Conservation (phyloP, 2,888 invertebrate species). For the Rhorus exstirpatorius region DNA sequence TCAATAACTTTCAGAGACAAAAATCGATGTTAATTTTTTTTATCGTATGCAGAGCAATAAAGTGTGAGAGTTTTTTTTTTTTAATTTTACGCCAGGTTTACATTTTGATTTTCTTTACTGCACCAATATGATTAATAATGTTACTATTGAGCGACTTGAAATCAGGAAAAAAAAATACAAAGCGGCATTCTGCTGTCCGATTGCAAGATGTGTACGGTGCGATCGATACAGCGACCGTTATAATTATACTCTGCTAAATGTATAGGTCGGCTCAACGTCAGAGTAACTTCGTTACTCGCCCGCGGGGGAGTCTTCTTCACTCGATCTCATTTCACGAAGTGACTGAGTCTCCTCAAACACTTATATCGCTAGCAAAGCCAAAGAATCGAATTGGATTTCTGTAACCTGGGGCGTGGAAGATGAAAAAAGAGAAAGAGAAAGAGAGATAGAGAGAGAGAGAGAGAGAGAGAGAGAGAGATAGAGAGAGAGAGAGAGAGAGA, state of each 20-base stretch:
- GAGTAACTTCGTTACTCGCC: constrained; percentile 1
- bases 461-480: background rate
- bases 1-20: too few species aligned
- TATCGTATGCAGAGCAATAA: too few species aligned
- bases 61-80: background rate
- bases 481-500: too few species aligned
- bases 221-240: constrained; percentile 1
- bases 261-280: background rate
- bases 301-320: constrained; percentile 12
- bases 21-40: too few species aligned
- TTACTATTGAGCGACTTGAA: background rate
- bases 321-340: constrained; percentile 40
- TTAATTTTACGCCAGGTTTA: background rate
- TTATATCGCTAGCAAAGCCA: constrained; percentile 24
- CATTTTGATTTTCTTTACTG: background rate
- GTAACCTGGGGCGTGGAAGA: constrained; percentile 2
- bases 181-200: background rate
- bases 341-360: constrained; percentile 44
- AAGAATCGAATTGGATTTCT: constrained; percentile 60
- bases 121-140: background rate
- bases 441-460: constrained; percentile 4
- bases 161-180: background rate
- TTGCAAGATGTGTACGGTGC: background rate
- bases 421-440: constrained; percentile 14
- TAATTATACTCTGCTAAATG: constrained; percentile 7